Percentiles rank a stretch among this genome's conserved stretches.
These are phyloP conservation scores for Vespertilio murinus DNA, from an alignment of 2,797 vertebrate genomes.

Conservation along the genomic window DNA sequence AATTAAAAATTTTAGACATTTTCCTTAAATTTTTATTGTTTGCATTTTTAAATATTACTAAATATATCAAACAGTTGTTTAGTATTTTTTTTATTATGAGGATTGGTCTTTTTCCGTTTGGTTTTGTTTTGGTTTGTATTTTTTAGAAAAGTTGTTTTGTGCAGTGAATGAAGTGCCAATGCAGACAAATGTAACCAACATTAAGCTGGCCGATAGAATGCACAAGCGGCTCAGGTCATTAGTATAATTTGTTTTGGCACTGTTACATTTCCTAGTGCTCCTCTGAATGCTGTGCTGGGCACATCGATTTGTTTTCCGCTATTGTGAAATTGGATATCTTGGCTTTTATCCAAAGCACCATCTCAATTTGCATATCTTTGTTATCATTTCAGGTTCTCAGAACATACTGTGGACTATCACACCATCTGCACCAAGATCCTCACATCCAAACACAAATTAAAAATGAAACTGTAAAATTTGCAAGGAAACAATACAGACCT, in stretches of 20 bases:
- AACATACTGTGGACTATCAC: conserved; percentile 93
- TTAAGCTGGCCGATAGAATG: conserved; percentile 87
- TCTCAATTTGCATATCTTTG: conserved; percentile 99
- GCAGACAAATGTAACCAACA: conserved; percentile 88
- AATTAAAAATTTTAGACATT: conserved; percentile 56
- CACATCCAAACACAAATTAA: conserved; percentile 97
- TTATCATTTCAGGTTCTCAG: conserved; percentile 95
- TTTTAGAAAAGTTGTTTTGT: conserved; percentile 84
- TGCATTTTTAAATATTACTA: conserved; percentile 49
- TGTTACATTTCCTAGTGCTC: conserved; percentile 89
- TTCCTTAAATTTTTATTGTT: conserved; percentile 51
- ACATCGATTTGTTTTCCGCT: conserved; percentile 94
- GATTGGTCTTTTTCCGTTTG: conserved; percentile 74
- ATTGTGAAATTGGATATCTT: conserved; percentile 93
- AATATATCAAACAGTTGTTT: conserved; percentile 66
- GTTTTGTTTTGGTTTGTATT: conserved; percentile 56
- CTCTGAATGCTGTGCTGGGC: conserved; percentile 91
- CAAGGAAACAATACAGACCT: conserved; percentile 99
- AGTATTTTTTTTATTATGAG: conserved; percentile 78
- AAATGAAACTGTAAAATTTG: conserved; percentile 99
- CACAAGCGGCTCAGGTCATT: conserved; percentile 88
- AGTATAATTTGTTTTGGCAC: conserved; percentile 93
- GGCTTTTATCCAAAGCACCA: conserved; percentile 91
- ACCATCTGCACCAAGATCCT: conserved; percentile 98
- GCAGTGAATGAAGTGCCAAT: conserved; percentile 84